Percentiles rank a stretch among this genome's conserved stretches.
Conservation (phyloP, 2,797 vertebrate genomes). For the Glossophaga mutica region DNA sequence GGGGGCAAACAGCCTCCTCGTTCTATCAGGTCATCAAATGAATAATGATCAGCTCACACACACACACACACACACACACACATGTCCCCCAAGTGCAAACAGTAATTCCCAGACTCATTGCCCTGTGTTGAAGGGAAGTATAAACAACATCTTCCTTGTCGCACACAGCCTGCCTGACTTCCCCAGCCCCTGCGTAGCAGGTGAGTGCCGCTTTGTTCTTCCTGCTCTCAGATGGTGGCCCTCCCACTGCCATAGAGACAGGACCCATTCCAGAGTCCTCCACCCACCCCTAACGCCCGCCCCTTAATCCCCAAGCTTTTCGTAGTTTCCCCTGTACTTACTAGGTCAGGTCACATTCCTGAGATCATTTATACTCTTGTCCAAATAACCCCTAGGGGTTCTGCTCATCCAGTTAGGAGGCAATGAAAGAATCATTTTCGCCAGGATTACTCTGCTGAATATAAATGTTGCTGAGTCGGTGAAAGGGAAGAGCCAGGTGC, state of each 20-base stretch:
- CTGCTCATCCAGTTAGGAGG: neutral
- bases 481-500: neutral
- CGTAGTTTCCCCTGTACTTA: neutral
- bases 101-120: neutral
- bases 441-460: neutral
- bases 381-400: neutral
- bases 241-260: neutral
- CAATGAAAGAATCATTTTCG: neutral
- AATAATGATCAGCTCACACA: neutral
- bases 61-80: too few relatives aligned
- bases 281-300: neutral
- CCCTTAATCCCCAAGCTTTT: neutral
- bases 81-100: neutral
- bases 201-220: neutral
- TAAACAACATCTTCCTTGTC: neutral
- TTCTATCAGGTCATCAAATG: neutral
- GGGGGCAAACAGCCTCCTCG: neutral
- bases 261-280: neutral
- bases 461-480: constrained; percentile 15
- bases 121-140: too few relatives aligned
- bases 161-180: neutral
- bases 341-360: constrained; percentile 50
- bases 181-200: neutral
- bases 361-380: constrained; percentile 24
- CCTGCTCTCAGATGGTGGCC: neutral